Percentiles rank a stretch among this genome's conserved stretches.
Evolutionary conservation across 1,140 invertebrate genomes (phyloP).

Genomic region (Meteorus sp.): DNA sequence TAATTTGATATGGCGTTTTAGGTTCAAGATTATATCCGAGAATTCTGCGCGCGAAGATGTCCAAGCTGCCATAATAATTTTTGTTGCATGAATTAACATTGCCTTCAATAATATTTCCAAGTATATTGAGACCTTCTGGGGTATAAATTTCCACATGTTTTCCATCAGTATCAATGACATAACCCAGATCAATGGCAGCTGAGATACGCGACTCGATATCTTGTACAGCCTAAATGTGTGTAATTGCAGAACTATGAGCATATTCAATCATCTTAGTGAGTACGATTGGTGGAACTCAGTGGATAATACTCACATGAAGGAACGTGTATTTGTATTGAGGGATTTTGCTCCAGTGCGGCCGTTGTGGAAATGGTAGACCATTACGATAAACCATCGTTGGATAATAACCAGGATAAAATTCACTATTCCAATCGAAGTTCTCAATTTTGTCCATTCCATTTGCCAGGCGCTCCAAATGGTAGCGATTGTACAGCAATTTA

Average conservation of each 20-base stretch:
- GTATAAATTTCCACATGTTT: slow-evolving; percentile 44
- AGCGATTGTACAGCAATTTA: slow-evolving; percentile 44
- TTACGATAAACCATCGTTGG: slow-evolving; percentile 41
- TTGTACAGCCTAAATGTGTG: slow-evolving; percentile 39
- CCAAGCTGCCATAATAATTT: slow-evolving; percentile 63
- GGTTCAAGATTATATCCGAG: slow-evolving; percentile 57
- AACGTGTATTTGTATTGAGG: slow-evolving; percentile 40
- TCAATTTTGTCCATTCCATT: slow-evolving; percentile 43
- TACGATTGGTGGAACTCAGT: too few relatives aligned
- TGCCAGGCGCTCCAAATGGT: slow-evolving; percentile 44
- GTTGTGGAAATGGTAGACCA: slow-evolving; percentile 40
- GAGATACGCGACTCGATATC: slow-evolving; percentile 54
- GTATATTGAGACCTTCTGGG: slow-evolving; percentile 48
- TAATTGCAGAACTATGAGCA: too few relatives aligned
- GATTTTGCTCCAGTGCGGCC: slow-evolving; percentile 34
- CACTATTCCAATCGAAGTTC: slow-evolving; percentile 41
- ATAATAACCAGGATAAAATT: slow-evolving; percentile 43
- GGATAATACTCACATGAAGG: slow-evolving; percentile 31
- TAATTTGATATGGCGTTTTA: slow-evolving; percentile 52
- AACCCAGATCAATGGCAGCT: slow-evolving; percentile 58
- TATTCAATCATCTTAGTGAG: too few relatives aligned
- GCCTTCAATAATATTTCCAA: slow-evolving; percentile 60
- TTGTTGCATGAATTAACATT: slow-evolving; percentile 59
- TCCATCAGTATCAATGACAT: slow-evolving; percentile 40
- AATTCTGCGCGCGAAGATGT: slow-evolving; percentile 51